A percentile compares a stretch with the other conserved stretches of the same genome.
These are phyloP conservation scores for Pogonocichla stellata DNA, from an alignment of 2,113 vertebrate genomes.

Conservation along the genomic window DNA sequence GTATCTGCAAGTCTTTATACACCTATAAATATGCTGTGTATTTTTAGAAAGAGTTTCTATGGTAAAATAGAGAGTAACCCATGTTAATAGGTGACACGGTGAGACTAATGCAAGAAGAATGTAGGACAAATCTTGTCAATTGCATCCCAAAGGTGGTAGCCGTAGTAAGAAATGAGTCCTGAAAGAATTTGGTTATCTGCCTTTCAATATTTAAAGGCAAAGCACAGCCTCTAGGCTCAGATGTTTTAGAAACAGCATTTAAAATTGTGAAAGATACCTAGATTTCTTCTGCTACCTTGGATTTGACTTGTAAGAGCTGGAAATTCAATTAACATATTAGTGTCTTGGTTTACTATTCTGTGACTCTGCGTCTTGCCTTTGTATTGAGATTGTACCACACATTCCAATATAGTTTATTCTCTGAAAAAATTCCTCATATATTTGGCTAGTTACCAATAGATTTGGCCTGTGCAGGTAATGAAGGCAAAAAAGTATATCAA, in stretches of 20 bases:
- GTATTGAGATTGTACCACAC: not conserved
- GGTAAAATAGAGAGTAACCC: not conserved
- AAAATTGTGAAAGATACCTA: not conserved
- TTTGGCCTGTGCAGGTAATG: not conserved
- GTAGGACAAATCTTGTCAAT: not conserved
- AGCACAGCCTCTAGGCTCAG: not conserved
- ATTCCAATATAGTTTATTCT: not conserved
- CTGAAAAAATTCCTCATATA: not conserved
- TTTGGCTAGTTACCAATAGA: not conserved
- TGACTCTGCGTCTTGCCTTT: not conserved
- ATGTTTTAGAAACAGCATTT: not conserved
- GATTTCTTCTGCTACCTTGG: not conserved
- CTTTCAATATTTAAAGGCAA: not conserved
- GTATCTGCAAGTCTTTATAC: not conserved
- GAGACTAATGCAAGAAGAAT: not conserved
- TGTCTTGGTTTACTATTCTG: not conserved
- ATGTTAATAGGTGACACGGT: not conserved
- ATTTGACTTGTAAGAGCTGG: not conserved
- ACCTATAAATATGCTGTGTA: not conserved
- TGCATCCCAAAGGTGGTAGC: not conserved
- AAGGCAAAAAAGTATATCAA: not conserved
- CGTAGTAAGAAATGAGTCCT: not conserved
- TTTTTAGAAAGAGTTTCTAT: not conserved
- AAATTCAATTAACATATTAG: not conserved
- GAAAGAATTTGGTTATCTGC: not conserved